Evolutionary conservation across 2,113 vertebrate genomes (phyloP).

Genomic region (Hiodon tergisus): DNA sequence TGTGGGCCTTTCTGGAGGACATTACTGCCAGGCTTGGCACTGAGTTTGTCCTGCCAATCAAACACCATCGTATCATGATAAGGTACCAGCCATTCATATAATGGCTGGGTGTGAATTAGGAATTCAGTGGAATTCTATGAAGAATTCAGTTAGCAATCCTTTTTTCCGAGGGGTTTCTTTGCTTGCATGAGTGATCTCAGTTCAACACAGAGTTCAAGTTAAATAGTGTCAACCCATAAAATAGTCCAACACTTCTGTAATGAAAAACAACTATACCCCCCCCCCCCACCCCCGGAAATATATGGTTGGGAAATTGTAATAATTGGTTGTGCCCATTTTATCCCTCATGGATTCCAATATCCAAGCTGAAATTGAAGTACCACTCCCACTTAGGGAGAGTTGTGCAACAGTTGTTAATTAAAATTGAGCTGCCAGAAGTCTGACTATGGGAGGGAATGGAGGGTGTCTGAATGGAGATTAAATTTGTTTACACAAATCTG

Average conservation of each 20-base stretch:
- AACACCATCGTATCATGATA: too few relatives aligned
- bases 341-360: slow-evolving; percentile 2
- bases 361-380: slow-evolving; percentile 14
- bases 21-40: too few relatives aligned
- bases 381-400: slow-evolving; percentile 8
- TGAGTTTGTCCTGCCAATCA: too few relatives aligned
- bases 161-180: background rate
- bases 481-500: slow-evolving; percentile 17
- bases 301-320: slow-evolving; percentile 3
- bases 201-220: background rate
- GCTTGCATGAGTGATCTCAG: background rate
- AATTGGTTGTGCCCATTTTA: background rate
- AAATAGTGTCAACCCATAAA: background rate
- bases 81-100: too few relatives aligned
- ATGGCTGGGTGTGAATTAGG: too few relatives aligned
- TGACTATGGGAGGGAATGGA: slow-evolving; percentile 11
- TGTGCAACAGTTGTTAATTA: slow-evolving; percentile 26
- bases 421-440: slow-evolving; percentile 18
- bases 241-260: background rate
- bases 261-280: background rate
- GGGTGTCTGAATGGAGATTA: slow-evolving; percentile 17
- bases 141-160: background rate
- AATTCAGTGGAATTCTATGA: too few relatives aligned
- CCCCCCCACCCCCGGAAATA: background rate
- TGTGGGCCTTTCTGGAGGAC: too few relatives aligned